Percentiles rank a stretch among this genome's conserved stretches.
These are phyloP conservation scores for Limnephilus rhombicus DNA, from an alignment of 2,888 invertebrate genomes.

Conservation along the genomic window DNA sequence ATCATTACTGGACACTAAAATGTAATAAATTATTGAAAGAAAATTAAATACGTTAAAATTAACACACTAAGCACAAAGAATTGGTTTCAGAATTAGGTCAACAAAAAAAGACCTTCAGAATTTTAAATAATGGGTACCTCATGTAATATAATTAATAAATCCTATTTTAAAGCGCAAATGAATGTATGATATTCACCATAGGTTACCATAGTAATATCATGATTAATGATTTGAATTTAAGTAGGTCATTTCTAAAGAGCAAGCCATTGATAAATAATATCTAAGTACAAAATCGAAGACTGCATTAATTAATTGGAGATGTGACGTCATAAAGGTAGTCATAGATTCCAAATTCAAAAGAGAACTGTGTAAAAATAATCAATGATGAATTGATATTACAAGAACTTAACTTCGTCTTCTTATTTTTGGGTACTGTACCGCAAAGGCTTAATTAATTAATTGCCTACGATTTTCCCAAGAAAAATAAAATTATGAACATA, in stretches of 20 bases:
- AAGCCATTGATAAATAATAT: neutral
- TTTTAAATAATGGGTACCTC: neutral
- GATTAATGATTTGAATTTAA: neutral
- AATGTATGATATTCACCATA: neutral
- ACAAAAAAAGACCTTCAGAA: neutral
- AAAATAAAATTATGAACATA: no score
- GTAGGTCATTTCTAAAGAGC: neutral
- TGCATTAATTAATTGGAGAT: neutral
- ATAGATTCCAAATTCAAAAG: neutral
- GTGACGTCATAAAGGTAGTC: neutral
- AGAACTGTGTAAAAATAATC: neutral
- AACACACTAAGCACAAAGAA: no score
- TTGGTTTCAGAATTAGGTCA: neutral
- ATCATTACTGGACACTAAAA: neutral
- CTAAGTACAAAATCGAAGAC: neutral
- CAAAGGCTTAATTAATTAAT: no score
- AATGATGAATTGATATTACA: neutral
- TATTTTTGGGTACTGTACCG: neutral
- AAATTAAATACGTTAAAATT: no score
- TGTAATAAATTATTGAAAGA: neutral
- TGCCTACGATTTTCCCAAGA: no score
- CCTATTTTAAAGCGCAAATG: neutral
- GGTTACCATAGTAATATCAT: neutral
- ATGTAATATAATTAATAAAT: neutral
- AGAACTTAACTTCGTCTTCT: neutral